Evolutionary conservation across 2,888 invertebrate genomes (phyloP).

Genomic region (Hirtodrosophila confusa): DNA sequence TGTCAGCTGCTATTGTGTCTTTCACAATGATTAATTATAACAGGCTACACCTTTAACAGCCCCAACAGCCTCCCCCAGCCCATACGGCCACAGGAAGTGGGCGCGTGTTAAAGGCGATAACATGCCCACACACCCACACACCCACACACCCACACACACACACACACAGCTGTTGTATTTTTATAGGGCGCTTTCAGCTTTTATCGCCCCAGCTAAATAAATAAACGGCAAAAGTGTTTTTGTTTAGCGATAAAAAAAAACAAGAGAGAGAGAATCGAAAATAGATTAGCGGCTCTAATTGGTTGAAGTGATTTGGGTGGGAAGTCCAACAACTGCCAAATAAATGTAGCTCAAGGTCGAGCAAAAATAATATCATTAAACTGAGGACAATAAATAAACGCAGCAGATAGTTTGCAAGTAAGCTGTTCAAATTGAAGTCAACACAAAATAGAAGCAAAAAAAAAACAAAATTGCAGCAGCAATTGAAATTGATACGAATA

Average conservation of each 20-base stretch:
- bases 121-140: background rate
- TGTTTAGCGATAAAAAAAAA: slow-evolving; percentile 25
- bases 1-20: slow-evolving; percentile 32
- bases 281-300: slow-evolving; percentile 70
- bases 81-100: slow-evolving; percentile 22
- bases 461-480: slow-evolving; percentile 18
- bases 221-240: slow-evolving; percentile 55
- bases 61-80: background rate
- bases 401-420: too few species aligned
- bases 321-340: slow-evolving; percentile 33
- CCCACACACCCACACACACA: slow-evolving; percentile 12
- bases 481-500: slow-evolving; percentile 57
- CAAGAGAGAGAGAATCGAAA: slow-evolving; percentile 32
- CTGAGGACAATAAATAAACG: too few species aligned
- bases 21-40: slow-evolving; percentile 65
- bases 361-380: too few species aligned
- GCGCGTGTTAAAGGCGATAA: slow-evolving; percentile 19
- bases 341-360: slow-evolving; percentile 51
- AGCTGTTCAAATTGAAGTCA: slow-evolving; percentile 7
- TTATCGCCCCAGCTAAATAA: slow-evolving; percentile 53
- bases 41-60: slow-evolving; percentile 37
- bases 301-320: slow-evolving; percentile 64
- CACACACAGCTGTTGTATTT: slow-evolving; percentile 6
- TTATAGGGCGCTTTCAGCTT: slow-evolving; percentile 29
- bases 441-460: slow-evolving; percentile 1